Percentiles rank a stretch among this genome's conserved stretches.
phyloP scores from a whole-genome alignment of 2,797 vertebrate species.

The Acrossocheilus wenchowensis region DNA sequence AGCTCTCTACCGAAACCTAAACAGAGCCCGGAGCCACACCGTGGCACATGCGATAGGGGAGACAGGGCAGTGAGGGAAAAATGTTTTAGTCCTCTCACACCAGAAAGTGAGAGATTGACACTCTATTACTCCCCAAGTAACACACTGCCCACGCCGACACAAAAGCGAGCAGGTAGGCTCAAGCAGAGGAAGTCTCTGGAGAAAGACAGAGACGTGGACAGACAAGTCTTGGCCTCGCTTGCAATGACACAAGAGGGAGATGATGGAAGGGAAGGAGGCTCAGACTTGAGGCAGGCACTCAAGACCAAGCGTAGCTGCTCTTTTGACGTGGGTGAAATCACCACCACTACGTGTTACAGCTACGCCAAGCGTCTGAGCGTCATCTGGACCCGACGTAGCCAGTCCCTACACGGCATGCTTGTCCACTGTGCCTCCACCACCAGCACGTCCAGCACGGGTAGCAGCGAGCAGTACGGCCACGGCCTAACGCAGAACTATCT shows the following conservation, averaged over 20 bases:
- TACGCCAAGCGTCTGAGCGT: constrained; percentile 89
- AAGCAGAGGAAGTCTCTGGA: constrained; percentile 73
- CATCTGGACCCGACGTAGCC: constrained; percentile 90
- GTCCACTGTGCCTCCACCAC: constrained; percentile 80
- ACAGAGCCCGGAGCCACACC: constrained; percentile 73
- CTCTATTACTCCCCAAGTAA: constrained; percentile 75
- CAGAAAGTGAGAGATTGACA: constrained; percentile 74
- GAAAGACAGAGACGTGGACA: constrained; percentile 49
- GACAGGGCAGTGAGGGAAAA: constrained; percentile 61
- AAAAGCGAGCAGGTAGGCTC: constrained; percentile 61
- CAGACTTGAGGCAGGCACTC: constrained; percentile 65
- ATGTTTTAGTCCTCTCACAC: constrained; percentile 64
- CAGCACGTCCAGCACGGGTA: constrained; percentile 56
- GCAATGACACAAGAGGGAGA: constrained; percentile 37
- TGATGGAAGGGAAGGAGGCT: constrained; percentile 23
- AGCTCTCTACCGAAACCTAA: constrained; percentile 68
- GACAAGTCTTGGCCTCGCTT: constrained; percentile 36
- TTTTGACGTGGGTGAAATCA: constrained; percentile 79
- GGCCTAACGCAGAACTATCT: constrained; percentile 73
- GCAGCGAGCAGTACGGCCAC: constrained; percentile 66
- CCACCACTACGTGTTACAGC: constrained; percentile 78
- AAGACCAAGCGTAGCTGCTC: constrained; percentile 81
- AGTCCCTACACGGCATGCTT: constrained; percentile 91
- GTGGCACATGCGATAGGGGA: constrained; percentile 26
- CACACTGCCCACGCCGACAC: constrained; percentile 74